Conservation (phyloP, 2,888 invertebrate genomes). For the Lydus trimaculatus region DNA sequence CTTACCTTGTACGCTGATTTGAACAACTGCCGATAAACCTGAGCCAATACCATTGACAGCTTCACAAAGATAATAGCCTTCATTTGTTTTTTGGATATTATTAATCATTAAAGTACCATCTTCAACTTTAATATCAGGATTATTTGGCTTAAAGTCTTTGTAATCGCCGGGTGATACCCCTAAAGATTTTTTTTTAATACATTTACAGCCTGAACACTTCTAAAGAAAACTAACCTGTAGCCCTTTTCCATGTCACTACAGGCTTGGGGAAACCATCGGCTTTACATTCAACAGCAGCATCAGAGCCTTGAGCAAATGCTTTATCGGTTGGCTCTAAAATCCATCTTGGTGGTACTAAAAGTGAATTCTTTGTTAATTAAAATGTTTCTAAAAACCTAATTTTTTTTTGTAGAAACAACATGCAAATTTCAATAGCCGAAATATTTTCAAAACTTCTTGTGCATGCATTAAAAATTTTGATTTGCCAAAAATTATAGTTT, state of each 20-base stretch:
- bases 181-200: slow-evolving; percentile 53
- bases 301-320: slow-evolving; percentile 93
- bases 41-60: slow-evolving; percentile 96
- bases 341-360: slow-evolving; percentile 95
- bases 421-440: background rate
- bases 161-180: slow-evolving; percentile 93
- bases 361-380: slow-evolving; percentile 16
- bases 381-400: background rate
- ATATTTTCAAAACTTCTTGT: slow-evolving; percentile 11
- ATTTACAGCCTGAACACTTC: slow-evolving; percentile 25
- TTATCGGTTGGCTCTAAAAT: slow-evolving; percentile 94
- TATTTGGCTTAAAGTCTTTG: slow-evolving; percentile 89
- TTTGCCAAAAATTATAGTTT: slow-evolving; percentile 13
- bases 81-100: slow-evolving; percentile 91
- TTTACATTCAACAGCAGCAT: slow-evolving; percentile 94
- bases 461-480: slow-evolving; percentile 27
- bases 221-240: slow-evolving; percentile 73
- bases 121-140: slow-evolving; percentile 90
- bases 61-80: slow-evolving; percentile 95
- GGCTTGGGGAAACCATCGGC: slow-evolving; percentile 96
- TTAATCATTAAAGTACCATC: slow-evolving; percentile 91
- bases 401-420: background rate
- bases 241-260: slow-evolving; percentile 94
- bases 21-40: slow-evolving; percentile 91
- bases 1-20: slow-evolving; percentile 91